These are phyloP conservation scores for Calephelis virginiensis DNA, from an alignment of 1,140 invertebrate genomes.

Conservation along the genomic window DNA sequence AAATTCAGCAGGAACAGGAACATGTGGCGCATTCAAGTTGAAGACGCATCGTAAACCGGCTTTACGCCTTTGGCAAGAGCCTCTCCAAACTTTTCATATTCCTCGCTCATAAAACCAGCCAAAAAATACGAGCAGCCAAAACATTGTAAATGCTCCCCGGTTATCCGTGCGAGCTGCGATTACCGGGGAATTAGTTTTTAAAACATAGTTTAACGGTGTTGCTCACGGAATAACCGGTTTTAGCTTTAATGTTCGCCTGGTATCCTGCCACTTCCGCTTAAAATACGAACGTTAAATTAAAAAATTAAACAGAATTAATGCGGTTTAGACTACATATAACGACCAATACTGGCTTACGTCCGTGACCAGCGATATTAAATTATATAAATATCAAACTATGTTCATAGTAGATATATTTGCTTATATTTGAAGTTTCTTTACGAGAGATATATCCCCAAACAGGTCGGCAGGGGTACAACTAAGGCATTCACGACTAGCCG, in stretches of 20 bases:
- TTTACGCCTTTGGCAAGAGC: slow-evolving; percentile 71
- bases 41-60: slow-evolving; percentile 76
- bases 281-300: slow-evolving; percentile 44
- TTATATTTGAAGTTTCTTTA: too few species aligned
- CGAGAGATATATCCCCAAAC: too few species aligned
- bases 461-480: too few species aligned
- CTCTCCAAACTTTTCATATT: slow-evolving; percentile 78
- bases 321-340: too few species aligned
- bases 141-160: slow-evolving; percentile 73
- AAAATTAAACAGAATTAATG: slow-evolving; percentile 35
- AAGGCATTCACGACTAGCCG: too few species aligned
- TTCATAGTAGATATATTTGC: too few species aligned
- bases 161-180: slow-evolving; percentile 59
- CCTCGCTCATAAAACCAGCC: slow-evolving; percentile 68
- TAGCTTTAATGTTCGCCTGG: slow-evolving; percentile 39
- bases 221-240: slow-evolving; percentile 59
- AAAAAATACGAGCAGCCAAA: slow-evolving; percentile 76
- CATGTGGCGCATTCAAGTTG: slow-evolving; percentile 69
- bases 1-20: slow-evolving; percentile 63
- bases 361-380: too few species aligned
- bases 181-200: slow-evolving; percentile 68
- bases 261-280: background rate
- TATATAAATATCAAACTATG: too few species aligned
- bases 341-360: too few species aligned
- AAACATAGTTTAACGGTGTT: slow-evolving; percentile 68